Conservation (phyloP, 2,113 vertebrate species). For the Pavo muticus region DNA sequence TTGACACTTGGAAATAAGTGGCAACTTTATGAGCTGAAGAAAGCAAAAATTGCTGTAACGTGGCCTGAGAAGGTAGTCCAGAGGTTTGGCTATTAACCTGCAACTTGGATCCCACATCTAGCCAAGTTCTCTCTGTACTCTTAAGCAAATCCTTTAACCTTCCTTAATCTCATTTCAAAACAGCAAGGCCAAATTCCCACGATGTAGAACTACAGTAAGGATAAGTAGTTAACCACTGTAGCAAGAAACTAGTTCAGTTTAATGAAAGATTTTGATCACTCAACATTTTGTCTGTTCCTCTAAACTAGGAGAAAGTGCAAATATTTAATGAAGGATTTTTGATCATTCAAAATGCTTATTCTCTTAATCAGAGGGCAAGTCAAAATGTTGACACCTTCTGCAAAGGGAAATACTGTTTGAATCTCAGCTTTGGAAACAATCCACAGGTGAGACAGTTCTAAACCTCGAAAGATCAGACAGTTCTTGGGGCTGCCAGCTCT, state of each 20-base stretch:
- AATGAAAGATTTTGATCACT: not conserved
- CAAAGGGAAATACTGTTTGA: not conserved
- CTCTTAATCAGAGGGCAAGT: not conserved
- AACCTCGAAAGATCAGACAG: not conserved
- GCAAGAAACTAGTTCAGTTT: not conserved
- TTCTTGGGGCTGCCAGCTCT: not conserved
- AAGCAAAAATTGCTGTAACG: fast-evolving
- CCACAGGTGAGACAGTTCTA: not conserved
- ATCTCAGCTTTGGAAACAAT: not conserved
- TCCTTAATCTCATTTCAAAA: not conserved
- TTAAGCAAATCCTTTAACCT: not conserved
- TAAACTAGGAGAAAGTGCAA: not conserved
- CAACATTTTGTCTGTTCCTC: not conserved
- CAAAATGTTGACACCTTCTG: not conserved
- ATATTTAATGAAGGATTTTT: not conserved
- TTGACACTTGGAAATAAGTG: not conserved
- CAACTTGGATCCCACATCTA: not conserved
- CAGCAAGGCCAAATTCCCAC: not conserved
- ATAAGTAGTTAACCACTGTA: not conserved
- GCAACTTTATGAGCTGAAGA: not conserved
- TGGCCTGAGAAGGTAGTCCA: not conserved
- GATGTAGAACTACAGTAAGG: not conserved
- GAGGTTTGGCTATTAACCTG: not conserved
- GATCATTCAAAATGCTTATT: not conserved
- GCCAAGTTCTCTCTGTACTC: not conserved